phyloP scores from a whole-genome alignment of 2,113 vertebrate genomes.

The Platysternon megacephalum region DNA sequence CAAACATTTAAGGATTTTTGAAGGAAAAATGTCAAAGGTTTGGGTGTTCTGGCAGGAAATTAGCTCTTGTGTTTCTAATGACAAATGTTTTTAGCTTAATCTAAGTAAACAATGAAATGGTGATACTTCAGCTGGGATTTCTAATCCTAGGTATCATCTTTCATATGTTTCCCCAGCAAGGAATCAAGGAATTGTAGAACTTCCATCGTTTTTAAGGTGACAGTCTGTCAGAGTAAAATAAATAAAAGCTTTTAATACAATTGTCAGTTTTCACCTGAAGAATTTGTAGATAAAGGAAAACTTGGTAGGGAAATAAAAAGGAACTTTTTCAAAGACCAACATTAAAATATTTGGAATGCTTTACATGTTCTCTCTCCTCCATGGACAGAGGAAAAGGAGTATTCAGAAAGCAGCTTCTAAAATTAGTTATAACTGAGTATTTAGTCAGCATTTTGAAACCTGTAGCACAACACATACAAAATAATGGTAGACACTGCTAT shows the following conservation, averaged over 20 bases:
- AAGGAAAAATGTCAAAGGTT: constrained; percentile 85
- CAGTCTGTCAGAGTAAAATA: background rate
- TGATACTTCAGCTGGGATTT: constrained; percentile 79
- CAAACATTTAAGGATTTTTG: constrained; percentile 74
- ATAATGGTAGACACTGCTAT: background rate
- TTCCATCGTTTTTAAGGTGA: background rate
- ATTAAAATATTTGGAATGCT: background rate
- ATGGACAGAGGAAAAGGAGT: background rate
- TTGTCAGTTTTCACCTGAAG: background rate
- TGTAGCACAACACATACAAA: background rate
- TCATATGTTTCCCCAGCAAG: constrained; percentile 11
- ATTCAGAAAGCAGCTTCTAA: background rate
- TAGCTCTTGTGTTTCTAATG: constrained; percentile 71
- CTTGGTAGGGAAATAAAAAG: background rate
- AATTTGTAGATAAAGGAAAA: background rate
- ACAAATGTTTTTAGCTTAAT: constrained; percentile 82
- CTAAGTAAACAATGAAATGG: constrained; percentile 86
- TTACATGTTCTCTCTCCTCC: background rate
- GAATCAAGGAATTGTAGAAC: background rate
- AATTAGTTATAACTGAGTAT: background rate
- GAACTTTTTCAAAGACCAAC: background rate
- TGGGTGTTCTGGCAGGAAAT: constrained; percentile 79
- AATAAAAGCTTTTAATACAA: background rate
- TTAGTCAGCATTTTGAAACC: background rate
- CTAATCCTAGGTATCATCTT: constrained; percentile 74